Evolutionary conservation across 2,888 invertebrate genomes (phyloP), one percentile per base, ranked within the genome.

Genomic region (Pogonocherus hispidulus): DNA sequence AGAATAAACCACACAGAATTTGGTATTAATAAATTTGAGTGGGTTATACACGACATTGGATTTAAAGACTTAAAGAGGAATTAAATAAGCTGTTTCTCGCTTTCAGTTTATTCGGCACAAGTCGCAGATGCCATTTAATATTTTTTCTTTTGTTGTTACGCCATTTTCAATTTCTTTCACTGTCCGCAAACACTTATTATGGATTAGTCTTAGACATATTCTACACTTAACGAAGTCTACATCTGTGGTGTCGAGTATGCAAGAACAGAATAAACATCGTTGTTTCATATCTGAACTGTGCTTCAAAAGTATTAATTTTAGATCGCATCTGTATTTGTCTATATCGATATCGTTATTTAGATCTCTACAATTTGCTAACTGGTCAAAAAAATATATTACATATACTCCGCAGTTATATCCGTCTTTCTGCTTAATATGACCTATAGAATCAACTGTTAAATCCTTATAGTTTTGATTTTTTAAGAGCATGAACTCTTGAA

Each of bases 371-470:
- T 54, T 16, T 1, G n/a, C 14, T 18, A 54, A 8, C 32, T 54
- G 52, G 2, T 27, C 4, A 32, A 54, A 54, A n/a, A 54, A 54
- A 1, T 54, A 19, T 8, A 37, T 54, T 2, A 35, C 9, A 35
- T 54, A 54, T 18, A 54, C 19, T 3, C 54, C 54, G 18, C 54
- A 54, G 11, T 54, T 54, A 19, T 54, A 54, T 3, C 4, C 18
- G 18, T 54, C 35, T 1, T 8, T 8, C 19, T 54, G 54, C 9
- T 19, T 54, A 19, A 32, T 27, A 32, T 52, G 52, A 18, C 9
- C 6, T 1, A 52, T 6, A 18, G 19, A 16, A 3, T 11, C 18
- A 4, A 35, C 9, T 20, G 27, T 18, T 1, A 32, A 54, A 2
- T 23, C 22, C 5, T 51, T 1, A 32, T n/a, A 2, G 16, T 54